These are phyloP conservation scores for Galagoides demidoff DNA, from an alignment of 2,797 vertebrate genomes.

Conservation along the genomic window DNA sequence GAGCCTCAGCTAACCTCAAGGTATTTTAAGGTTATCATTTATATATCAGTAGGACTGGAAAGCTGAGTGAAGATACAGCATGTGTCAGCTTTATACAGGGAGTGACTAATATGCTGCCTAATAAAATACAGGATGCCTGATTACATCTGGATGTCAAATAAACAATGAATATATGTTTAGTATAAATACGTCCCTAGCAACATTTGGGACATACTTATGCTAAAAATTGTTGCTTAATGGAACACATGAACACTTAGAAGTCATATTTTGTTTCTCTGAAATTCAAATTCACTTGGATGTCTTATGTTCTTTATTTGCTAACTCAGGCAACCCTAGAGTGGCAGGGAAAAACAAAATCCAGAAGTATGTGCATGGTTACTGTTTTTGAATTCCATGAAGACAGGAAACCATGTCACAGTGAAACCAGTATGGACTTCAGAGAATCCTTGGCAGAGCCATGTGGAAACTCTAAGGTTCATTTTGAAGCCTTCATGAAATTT, in stretches of 20 bases:
- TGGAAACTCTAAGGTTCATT: background rate
- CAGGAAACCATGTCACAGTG: background rate
- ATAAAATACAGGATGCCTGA: background rate
- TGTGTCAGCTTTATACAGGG: background rate
- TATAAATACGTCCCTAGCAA: background rate
- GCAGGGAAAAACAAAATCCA: background rate
- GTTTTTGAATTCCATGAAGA: background rate
- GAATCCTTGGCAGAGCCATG: background rate
- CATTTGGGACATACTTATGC: background rate
- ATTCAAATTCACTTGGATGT: slow-evolving; percentile 38
- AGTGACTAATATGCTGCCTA: background rate
- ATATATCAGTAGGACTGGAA: background rate
- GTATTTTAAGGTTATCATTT: background rate
- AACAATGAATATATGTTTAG: slow-evolving; percentile 5
- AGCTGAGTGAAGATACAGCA: background rate
- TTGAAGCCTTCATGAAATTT: slow-evolving; percentile 2
- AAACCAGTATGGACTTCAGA: background rate
- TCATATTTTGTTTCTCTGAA: slow-evolving; percentile 24
- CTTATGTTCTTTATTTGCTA: slow-evolving; percentile 44
- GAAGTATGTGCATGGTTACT: background rate
- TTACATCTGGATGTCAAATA: slow-evolving; percentile 48
- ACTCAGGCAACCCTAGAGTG: background rate
- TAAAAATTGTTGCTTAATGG: slow-evolving; percentile 35
- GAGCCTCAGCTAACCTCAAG: background rate
- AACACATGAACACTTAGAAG: slow-evolving; percentile 21